Evolutionary conservation across 2,797 vertebrate species (phyloP).

Genomic region (Lycodopsis pacificus): DNA sequence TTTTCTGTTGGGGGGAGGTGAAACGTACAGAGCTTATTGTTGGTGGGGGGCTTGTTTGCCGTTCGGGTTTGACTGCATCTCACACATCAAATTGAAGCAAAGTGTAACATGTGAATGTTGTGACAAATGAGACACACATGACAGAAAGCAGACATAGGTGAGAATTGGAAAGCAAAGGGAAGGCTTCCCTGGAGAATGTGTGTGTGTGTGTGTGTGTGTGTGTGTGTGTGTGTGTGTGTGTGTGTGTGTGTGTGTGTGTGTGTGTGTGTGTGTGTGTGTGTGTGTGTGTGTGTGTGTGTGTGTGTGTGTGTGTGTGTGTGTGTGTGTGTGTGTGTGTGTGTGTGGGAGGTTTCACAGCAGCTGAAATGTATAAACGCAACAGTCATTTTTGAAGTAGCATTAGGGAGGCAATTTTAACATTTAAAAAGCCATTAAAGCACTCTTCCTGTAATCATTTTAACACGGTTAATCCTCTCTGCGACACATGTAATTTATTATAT

Average conservation of each 20-base stretch:
- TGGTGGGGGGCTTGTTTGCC: slow-evolving; percentile 43
- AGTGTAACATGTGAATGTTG: slow-evolving; percentile 85
- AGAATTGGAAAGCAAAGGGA: slow-evolving; percentile 82
- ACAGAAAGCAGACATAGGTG: slow-evolving; percentile 82
- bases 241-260: slow-evolving; percentile 22
- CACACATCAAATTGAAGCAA: slow-evolving; percentile 88
- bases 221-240: slow-evolving; percentile 28
- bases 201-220: slow-evolving; percentile 42
- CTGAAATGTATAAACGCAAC: slow-evolving; percentile 26
- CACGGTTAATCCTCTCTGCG: slow-evolving; percentile 51
- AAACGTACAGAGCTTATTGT: slow-evolving; percentile 40
- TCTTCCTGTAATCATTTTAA: slow-evolving; percentile 45
- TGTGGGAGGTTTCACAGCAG: slow-evolving; percentile 1
- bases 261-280: slow-evolving; percentile 33
- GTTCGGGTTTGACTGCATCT: slow-evolving; percentile 79
- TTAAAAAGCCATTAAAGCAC: not conserved
- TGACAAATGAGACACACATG: slow-evolving; percentile 82
- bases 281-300: slow-evolving; percentile 12
- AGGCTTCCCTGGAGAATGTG: slow-evolving; percentile 72
- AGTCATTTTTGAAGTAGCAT: slow-evolving; percentile 9
- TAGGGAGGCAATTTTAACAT: slow-evolving; percentile 8
- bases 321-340: slow-evolving; percentile 20
- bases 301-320: slow-evolving; percentile 34
- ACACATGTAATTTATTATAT: slow-evolving; percentile 13
- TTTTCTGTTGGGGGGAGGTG: slow-evolving; percentile 44